Base-by-base conservation (phyloP, 1,140 invertebrate genomes). In the Bombus haemorrhoidalis region DNA sequence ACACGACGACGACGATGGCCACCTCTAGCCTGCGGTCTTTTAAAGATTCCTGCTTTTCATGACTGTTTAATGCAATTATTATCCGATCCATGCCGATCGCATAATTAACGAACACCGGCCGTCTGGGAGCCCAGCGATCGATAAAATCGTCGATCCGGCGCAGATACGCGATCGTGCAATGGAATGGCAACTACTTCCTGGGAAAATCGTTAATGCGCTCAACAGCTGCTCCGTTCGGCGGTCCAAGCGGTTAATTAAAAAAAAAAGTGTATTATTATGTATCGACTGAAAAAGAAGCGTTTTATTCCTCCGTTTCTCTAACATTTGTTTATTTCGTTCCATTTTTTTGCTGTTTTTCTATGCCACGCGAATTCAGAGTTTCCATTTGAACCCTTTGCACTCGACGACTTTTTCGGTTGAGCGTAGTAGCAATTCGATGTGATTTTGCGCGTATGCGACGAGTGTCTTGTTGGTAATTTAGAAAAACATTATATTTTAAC, bases 61-160 rank as follows among this genome's bases (percentile, higher is more conserved):
- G 47, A 62, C 68, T 39, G 53, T 53, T 72, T 80, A 72, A 80
- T 79, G 83, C 66, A 84, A 80, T 84, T 62, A 85, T 85, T 85
- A 85, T 85, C 83, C 66, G 77, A 80, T 71, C 57, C 68, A 64
- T 85, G 66, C 41, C 39, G 39, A 80, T 85, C 77, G 68, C 68
- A 80, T 72, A 73, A 80, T 85, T 85, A 85, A 85, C 39, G 76
- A 85, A 80, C 25, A 43, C 34, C 34, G 57, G 47, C 25, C 25
- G 25, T 18, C 57, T 32, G 12, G 25, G 15, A 47, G 53, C 53
- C 41, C n/a, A 39, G 5, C 5, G 82, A 79, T 80, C 83, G 76
- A 85, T 80, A 85, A 80, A 39, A 85, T 85, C 83, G 12, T 73
- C 68, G 83, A 85, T 85, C 47, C 12, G 53, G 32, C 28, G 41